These are phyloP conservation scores for Epizoanthus scotinus DNA, from an alignment of 92 coral and sea anemone species.

Conservation along the genomic window DNA sequence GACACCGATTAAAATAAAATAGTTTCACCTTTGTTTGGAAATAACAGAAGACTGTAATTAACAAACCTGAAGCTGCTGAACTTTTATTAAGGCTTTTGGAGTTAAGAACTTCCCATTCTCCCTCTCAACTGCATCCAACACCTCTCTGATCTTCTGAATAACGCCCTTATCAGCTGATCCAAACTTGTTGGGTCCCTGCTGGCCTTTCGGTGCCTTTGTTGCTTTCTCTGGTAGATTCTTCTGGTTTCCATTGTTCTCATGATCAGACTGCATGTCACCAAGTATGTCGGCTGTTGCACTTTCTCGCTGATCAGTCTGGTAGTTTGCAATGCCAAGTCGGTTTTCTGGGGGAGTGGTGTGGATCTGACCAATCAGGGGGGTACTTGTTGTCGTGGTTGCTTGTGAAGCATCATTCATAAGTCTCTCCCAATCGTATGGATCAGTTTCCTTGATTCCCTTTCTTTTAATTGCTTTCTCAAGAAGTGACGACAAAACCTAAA, in stretches of 20 bases:
- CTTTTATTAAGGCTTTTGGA: constrained; percentile 38
- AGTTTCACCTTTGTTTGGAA: too few species aligned
- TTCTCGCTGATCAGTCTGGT: constrained; percentile 61
- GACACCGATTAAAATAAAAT: too few species aligned
- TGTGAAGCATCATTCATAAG: constrained; percentile 63
- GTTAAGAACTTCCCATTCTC: constrained; percentile 64
- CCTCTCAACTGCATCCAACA: constrained; percentile 77
- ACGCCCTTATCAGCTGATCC: constrained; percentile 79
- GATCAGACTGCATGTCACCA: constrained; percentile 79
- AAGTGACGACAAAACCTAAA: constrained; percentile 69
- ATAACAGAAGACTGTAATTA: too few species aligned
- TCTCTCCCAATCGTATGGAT: constrained; percentile 95
- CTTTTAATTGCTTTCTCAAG: constrained; percentile 82
- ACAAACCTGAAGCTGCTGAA: constrained; percentile 21
- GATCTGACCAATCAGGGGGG: constrained; percentile 80
- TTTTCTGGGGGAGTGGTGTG: constrained; percentile 85
- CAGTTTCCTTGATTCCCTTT: constrained; percentile 80
- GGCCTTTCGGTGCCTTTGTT: constrained; percentile 31
- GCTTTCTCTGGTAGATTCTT: constrained; percentile 55
- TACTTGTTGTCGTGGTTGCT: constrained; percentile 87
- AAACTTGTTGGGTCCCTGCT: constrained; percentile 39
- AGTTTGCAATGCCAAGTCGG: constrained; percentile 62
- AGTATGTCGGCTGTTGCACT: constrained; percentile 71
- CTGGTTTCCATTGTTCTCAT: constrained; percentile 50
- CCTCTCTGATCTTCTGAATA: constrained; percentile 77